A percentile compares a stretch with the other conserved stretches of the same genome.
These are phyloP conservation scores for Myxocyprinus asiaticus DNA, from an alignment of 2,113 vertebrate species.

Conservation along the genomic window DNA sequence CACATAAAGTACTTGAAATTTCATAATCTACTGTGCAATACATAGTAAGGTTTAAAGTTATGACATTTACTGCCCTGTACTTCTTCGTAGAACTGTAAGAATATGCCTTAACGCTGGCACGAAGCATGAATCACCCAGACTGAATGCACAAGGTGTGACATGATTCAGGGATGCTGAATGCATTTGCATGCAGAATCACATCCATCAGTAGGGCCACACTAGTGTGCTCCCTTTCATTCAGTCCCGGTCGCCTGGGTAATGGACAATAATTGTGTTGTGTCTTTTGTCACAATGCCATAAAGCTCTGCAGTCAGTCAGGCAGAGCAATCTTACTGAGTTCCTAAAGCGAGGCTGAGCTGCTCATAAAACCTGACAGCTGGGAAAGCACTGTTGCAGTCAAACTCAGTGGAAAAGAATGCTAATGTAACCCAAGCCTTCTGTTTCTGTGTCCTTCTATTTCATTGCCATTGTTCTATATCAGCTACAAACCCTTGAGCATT, in stretches of 20 bases:
- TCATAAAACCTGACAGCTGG: slow-evolving; percentile 32
- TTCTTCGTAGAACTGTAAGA: background rate
- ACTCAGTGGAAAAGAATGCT: slow-evolving; percentile 39
- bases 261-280: slow-evolving; percentile 45
- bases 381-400: slow-evolving; percentile 12
- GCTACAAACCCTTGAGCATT: background rate
- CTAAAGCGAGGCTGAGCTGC: background rate
- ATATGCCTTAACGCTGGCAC: slow-evolving; percentile 4
- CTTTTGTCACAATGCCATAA: slow-evolving; percentile 42
- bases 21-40: slow-evolving; percentile 1
- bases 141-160: slow-evolving; percentile 30
- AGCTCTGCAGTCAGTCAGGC: slow-evolving; percentile 29
- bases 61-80: slow-evolving; percentile 19
- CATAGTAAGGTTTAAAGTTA: background rate
- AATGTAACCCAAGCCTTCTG: slow-evolving; percentile 28
- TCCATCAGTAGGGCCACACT: slow-evolving; percentile 23
- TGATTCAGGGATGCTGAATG: slow-evolving; percentile 30
- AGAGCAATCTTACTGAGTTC: slow-evolving; percentile 34
- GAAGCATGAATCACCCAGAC: slow-evolving; percentile 37
- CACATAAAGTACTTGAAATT: slow-evolving; percentile 4
- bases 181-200: slow-evolving; percentile 43
- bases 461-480: slow-evolving; percentile 24
- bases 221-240: slow-evolving; percentile 37
- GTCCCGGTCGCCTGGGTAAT: slow-evolving; percentile 46
- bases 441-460: background rate